Evolutionary conservation across 1,140 invertebrate genomes (phyloP).

Genomic region (Drosophila lacertosa): DNA sequence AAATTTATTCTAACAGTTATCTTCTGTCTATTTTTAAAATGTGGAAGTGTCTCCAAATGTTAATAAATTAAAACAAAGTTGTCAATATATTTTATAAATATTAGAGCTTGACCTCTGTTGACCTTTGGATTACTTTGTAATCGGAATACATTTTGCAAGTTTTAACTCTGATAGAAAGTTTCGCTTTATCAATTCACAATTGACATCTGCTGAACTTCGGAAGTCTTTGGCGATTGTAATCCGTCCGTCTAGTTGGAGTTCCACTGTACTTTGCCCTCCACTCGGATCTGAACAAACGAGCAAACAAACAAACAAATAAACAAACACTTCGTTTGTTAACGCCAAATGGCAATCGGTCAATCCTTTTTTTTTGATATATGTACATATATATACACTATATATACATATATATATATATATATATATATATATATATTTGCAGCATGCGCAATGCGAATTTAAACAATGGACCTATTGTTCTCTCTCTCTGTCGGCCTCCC

Average conservation of each 20-base stretch:
- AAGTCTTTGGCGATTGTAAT: too few species aligned
- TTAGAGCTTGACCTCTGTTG: too few species aligned
- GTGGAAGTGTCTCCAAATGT: too few species aligned
- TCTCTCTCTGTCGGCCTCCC: not conserved
- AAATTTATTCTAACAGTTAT: too few species aligned
- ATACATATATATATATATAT: too few species aligned
- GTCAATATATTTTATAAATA: too few species aligned
- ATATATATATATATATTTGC: too few species aligned
- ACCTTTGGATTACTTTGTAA: too few species aligned
- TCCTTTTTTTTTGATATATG: conserved; percentile 16
- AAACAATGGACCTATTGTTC: conserved; percentile 38
- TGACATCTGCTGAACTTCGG: not conserved
- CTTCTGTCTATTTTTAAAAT: too few species aligned
- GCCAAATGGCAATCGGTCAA: conserved; percentile 4
- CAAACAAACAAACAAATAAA: conserved; percentile 6
- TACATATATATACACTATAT: too few species aligned
- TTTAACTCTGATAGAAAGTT: not conserved
- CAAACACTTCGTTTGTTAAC: conserved; percentile 27
- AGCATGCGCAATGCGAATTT: not conserved
- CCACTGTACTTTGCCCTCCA: not conserved
- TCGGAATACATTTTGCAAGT: too few species aligned
- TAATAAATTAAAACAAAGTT: too few species aligned
- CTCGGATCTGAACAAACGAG: not conserved
- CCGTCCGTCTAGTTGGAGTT: not conserved
- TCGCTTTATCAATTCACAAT: conserved; percentile 7